Percentiles rank a stretch among this genome's conserved stretches.
These are phyloP conservation scores for Zaprionus capensis DNA, from an alignment of 1,140 invertebrate species.

Conservation along the genomic window DNA sequence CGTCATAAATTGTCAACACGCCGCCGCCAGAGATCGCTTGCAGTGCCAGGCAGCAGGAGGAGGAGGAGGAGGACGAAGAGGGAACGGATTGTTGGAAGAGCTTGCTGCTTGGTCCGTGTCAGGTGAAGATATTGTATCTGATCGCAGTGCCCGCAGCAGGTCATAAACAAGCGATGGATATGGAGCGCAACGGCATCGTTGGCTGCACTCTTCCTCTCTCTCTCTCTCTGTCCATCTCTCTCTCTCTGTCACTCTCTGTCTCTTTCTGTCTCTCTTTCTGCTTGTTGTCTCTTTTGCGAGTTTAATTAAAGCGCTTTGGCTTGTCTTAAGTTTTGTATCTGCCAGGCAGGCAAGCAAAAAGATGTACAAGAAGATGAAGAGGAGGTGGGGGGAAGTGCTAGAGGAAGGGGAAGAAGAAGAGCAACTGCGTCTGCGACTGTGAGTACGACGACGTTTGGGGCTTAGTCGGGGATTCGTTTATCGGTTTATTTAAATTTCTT, in stretches of 20 bases:
- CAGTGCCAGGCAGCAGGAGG: neutral
- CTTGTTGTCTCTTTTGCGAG: constrained; percentile 35
- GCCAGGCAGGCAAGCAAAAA: constrained; percentile 10
- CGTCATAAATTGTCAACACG: constrained; percentile 80
- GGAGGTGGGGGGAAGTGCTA: neutral
- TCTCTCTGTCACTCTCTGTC: neutral
- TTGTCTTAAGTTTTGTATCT: constrained; percentile 68
- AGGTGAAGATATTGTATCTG: constrained; percentile 79
- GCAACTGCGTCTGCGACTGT: neutral
- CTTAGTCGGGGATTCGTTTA: constrained; percentile 71
- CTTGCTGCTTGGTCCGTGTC: constrained; percentile 47
- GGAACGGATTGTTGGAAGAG: constrained; percentile 1
- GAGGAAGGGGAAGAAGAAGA: neutral
- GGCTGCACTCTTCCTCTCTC: constrained; percentile 3
- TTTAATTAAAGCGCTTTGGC: constrained; percentile 77
- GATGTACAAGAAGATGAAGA: neutral
- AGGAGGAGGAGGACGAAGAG: neutral
- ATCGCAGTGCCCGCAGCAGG: constrained; percentile 68
- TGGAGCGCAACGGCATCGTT: constrained; percentile 37
- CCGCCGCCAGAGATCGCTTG: constrained; percentile 1
- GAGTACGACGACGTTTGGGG: constrained; percentile 46
- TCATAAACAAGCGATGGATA: constrained; percentile 71
- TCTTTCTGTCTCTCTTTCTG: neutral
- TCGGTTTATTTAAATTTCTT: constrained; percentile 76
- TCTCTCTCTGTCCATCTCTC: neutral